Evolutionary conservation across 2,888 invertebrate genomes (phyloP).

Genomic region (Ferrisia virgata): DNA sequence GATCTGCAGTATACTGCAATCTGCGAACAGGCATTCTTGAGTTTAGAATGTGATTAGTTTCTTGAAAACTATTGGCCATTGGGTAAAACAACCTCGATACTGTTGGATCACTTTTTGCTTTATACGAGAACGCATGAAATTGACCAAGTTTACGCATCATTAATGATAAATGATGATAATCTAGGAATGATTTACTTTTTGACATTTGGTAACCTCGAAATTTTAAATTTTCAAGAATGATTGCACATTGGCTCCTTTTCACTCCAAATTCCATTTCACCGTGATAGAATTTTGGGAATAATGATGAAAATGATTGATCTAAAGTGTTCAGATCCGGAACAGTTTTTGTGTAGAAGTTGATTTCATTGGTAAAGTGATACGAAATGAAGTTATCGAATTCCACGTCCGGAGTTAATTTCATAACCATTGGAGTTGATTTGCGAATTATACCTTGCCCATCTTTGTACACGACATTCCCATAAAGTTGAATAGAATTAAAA

Average conservation of each 20-base stretch:
- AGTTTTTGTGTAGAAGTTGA: too few relatives aligned
- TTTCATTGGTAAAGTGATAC: too few relatives aligned
- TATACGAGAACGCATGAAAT: constrained; percentile 29
- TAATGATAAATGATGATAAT: constrained; percentile 4
- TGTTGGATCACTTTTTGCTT: neutral
- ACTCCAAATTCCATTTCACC: neutral
- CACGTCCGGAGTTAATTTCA: too few relatives aligned
- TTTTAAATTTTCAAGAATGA: constrained; percentile 32
- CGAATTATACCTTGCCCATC: too few relatives aligned
- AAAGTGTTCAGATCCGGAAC: too few relatives aligned
- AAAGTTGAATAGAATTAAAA: neutral
- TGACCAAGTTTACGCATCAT: neutral
- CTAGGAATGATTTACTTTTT: neutral
- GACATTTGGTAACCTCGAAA: neutral
- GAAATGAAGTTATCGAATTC: too few relatives aligned
- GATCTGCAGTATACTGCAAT: neutral
- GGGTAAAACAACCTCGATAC: neutral
- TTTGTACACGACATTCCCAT: neutral
- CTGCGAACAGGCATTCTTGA: neutral
- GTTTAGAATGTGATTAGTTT: too few relatives aligned
- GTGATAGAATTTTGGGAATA: constrained; percentile 28
- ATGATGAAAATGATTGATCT: too few relatives aligned
- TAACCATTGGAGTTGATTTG: too few relatives aligned
- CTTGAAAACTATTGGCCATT: neutral
- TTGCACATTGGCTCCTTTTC: neutral